Base-by-base conservation (phyloP, 2,797 vertebrate genomes). In the Eutrigla gurnardus region DNA sequence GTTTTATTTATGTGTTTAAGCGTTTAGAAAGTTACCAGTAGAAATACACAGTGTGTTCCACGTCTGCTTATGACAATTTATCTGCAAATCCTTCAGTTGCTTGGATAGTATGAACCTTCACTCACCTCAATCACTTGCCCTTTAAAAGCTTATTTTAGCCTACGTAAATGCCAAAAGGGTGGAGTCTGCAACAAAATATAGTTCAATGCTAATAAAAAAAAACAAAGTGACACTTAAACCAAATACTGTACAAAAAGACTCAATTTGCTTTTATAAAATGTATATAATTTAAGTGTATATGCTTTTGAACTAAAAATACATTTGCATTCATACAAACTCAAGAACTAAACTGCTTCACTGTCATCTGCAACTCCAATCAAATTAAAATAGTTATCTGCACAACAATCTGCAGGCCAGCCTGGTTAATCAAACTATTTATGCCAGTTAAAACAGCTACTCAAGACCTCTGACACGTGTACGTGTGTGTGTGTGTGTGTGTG, bases 391-490 rank as follows among this genome's bases (percentile, higher is more conserved):
- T 64, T 67, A 68, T 77, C 10, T 75, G 62, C 65, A 67, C 55
- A 80, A 80, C 61, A 85, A 64, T 36, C 67, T 84, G 60, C 35
- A 62, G 17, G 75, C 80, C 40, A 70, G 37, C 17, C 72, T 79
- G 36, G 11, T 85, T 83, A 76, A 70, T 50, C 63, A 36, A 54
- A 83, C 65, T 82, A 70, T 81, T 77, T 63, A 72, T 81, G 71
- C 65, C 85, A 75, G 70, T 36, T 57, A 70, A 74, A 72, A 74
- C 86, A 90, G 89, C 77, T 85, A 85, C 69, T 86, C 54, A 42
- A 72, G 69, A 82, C 85, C 73, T 81, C 47, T 73, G 75, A 80
- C 72, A 79, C 46, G 17, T n/a, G 65, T 37, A 55, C 55, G 63
- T 12, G 17, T 17, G 1, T 6, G 4, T 55, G 45, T 53, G 39